Evolutionary conservation across 2,797 vertebrate species (phyloP).

Genomic region (Lacerta viridis): DNA sequence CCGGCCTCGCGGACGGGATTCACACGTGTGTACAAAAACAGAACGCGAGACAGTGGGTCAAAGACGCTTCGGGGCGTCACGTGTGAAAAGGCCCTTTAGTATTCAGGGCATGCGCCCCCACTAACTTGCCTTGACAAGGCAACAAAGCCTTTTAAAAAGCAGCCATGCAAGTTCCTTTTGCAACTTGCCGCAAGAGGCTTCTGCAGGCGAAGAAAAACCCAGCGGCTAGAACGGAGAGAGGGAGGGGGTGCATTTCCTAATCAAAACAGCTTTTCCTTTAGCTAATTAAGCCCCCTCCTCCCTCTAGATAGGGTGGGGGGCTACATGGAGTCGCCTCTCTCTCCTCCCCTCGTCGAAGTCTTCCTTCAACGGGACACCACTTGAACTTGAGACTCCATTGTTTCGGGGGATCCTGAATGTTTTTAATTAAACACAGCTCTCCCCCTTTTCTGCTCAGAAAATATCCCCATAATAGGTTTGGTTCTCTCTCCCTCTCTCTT

Average conservation of each 20-base stretch:
- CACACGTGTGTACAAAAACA: not conserved
- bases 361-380: constrained; percentile 56
- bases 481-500: constrained; percentile 53
- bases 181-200: constrained; percentile 56
- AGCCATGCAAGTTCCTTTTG: constrained; percentile 52
- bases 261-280: constrained; percentile 44
- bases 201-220: constrained; percentile 65
- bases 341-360: no score
- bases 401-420: constrained; percentile 70
- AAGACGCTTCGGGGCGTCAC: not conserved
- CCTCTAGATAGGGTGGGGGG: constrained; percentile 26
- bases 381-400: constrained; percentile 70
- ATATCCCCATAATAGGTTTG: constrained; percentile 63
- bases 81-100: constrained; percentile 31
- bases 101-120: constrained; percentile 45
- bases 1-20: not conserved
- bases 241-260: not conserved
- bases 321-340: not conserved
- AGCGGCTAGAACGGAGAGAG: not conserved
- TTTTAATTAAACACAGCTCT: constrained; percentile 75
- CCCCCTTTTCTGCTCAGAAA: constrained; percentile 18
- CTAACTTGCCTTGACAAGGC: constrained; percentile 53
- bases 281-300: constrained; percentile 37
- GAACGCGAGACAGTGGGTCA: not conserved
- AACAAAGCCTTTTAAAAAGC: constrained; percentile 62